A percentile compares a stretch with the other conserved stretches of the same genome.
Evolutionary conservation across 2,113 vertebrate species (phyloP).

Genomic region (Zeus faber): DNA sequence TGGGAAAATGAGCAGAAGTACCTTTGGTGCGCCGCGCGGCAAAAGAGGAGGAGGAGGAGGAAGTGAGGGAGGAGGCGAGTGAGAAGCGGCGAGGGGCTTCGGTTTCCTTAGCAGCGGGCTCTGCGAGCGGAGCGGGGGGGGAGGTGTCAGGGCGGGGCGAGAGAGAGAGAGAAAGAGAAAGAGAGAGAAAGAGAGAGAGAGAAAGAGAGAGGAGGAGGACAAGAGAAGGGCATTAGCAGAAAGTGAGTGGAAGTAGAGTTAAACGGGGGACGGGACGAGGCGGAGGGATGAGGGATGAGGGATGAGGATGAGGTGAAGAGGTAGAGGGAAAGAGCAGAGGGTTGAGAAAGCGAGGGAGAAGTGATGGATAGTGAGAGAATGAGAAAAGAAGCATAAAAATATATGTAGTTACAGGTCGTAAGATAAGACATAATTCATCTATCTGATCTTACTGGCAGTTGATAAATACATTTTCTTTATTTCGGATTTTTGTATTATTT

Average conservation of each 20-base stretch:
- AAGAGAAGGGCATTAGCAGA: not conserved
- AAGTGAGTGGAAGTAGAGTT: too few species aligned
- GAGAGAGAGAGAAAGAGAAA: conserved; percentile 1
- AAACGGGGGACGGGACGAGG: not conserved
- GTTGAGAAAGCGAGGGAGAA: not conserved
- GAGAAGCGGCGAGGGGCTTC: conserved; percentile 86
- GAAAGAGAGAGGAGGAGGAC: not conserved
- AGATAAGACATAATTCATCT: too few species aligned
- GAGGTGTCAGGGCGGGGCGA: not conserved
- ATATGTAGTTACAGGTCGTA: too few species aligned
- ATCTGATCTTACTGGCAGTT: too few species aligned
- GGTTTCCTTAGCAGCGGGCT: conserved; percentile 80
- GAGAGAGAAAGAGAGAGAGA: not conserved
- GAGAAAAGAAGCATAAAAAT: not conserved
- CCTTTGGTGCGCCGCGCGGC: conserved; percentile 83
- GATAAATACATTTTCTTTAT: too few species aligned
- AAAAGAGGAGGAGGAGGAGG: conserved; percentile 66
- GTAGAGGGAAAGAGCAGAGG: not conserved
- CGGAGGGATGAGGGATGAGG: not conserved
- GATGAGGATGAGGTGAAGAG: not conserved
- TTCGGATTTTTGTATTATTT: too few species aligned
- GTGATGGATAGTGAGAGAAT: not conserved
- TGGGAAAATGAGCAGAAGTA: too few species aligned
- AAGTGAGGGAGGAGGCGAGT: conserved; percentile 83
- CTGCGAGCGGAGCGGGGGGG: conserved; percentile 43